A percentile compares a stretch with the other conserved stretches of the same genome.
Conservation (phyloP, 2,113 vertebrate species). For the Balaeniceps rex region DNA sequence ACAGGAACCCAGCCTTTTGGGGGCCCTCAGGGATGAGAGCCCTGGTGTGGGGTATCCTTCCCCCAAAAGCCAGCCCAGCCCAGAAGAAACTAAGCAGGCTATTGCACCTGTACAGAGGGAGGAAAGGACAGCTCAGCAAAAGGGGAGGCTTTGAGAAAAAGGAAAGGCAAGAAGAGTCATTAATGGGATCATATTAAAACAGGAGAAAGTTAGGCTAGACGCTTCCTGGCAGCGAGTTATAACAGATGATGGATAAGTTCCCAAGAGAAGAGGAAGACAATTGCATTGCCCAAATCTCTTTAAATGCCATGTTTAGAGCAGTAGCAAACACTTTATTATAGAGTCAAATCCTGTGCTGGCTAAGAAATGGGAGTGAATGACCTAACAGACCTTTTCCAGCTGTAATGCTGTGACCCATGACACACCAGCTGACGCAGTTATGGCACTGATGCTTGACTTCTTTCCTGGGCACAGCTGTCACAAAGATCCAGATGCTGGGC, state of each 20-base stretch:
- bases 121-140: neutral
- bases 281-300: neutral
- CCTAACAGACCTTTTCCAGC: neutral
- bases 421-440: neutral
- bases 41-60: neutral
- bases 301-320: neutral
- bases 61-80: neutral
- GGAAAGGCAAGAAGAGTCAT: neutral
- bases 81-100: neutral
- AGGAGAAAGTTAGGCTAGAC: neutral
- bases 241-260: neutral
- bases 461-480: constrained; percentile 31
- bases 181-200: neutral
- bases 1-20: neutral
- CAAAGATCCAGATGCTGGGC: neutral
- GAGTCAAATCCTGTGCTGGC: neutral
- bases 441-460: neutral
- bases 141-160: neutral
- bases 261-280: neutral
- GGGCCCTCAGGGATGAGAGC: neutral
- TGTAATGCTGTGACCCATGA: neutral
- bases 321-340: neutral
- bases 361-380: neutral
- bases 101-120: neutral
- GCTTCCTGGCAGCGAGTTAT: neutral